Evolutionary conservation across 2,888 invertebrate species (phyloP).

Genomic region (Omphaloscelis lunosa): DNA sequence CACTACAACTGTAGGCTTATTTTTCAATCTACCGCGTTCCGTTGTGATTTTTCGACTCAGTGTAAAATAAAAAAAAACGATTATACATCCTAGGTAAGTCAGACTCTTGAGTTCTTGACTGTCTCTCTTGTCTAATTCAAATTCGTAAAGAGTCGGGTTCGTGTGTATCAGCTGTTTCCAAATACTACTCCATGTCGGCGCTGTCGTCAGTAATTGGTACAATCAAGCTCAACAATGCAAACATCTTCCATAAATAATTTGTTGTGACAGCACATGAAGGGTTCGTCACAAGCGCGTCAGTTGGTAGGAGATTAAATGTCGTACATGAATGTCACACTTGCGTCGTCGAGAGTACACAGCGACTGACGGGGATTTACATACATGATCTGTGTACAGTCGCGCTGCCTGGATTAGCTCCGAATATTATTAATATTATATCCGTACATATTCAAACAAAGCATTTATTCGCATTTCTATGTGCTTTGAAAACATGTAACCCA

Average conservation of each 20-base stretch:
- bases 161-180: constrained; percentile 27
- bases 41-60: not conserved
- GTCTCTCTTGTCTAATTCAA: constrained; percentile 28
- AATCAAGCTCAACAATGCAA: constrained; percentile 46
- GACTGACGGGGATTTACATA: constrained; percentile 57
- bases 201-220: constrained; percentile 49
- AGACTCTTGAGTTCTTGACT: not conserved
- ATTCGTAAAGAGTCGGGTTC: constrained; percentile 18
- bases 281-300: constrained; percentile 42
- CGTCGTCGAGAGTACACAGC: constrained; percentile 43
- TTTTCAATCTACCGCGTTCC: not conserved
- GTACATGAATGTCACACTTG: constrained; percentile 55
- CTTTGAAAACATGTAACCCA: constrained; percentile 31
- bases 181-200: constrained; percentile 20
- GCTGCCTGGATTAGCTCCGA: constrained; percentile 52
- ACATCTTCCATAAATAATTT: constrained; percentile 53
- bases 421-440: constrained; percentile 58
- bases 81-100: not conserved
- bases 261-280: constrained; percentile 40
- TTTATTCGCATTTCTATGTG: constrained; percentile 35
- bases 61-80: not conserved
- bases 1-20: not conserved
- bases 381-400: constrained; percentile 57
- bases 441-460: constrained; percentile 47
- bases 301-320: constrained; percentile 54